A percentile compares a stretch with the other conserved stretches of the same genome.
Conservation (phyloP, 1,140 invertebrate genomes). For the Asobara japonica region DNA sequence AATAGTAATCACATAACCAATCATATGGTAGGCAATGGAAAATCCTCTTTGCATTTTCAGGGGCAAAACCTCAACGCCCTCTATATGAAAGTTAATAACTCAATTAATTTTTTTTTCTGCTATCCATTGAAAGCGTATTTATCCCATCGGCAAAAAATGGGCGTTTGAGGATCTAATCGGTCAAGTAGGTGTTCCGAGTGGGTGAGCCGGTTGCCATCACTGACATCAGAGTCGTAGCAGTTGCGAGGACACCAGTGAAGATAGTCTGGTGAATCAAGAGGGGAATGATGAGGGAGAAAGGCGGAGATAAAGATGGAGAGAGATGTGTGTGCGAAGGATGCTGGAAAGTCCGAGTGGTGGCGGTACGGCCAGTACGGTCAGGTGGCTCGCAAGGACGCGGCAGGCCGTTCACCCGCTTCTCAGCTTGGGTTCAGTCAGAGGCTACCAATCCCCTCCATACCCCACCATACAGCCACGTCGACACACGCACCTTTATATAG, state of each 20-base stretch:
- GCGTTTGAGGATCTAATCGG: conserved; percentile 48
- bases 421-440: conserved; percentile 43
- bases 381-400: conserved; percentile 68
- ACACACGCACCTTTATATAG: neutral
- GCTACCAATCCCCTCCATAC: conserved; percentile 24
- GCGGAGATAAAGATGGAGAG: neutral
- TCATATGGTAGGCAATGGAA: too few species aligned
- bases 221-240: neutral
- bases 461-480: neutral
- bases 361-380: conserved; percentile 64
- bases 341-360: conserved; percentile 60
- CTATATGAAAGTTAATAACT: too few species aligned
- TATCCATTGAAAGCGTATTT: neutral
- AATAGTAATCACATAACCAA: too few species aligned
- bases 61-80: too few species aligned
- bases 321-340: conserved; percentile 46
- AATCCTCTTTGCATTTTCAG: too few species aligned
- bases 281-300: conserved; percentile 4
- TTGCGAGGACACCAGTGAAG: neutral
- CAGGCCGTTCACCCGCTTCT: conserved; percentile 66
- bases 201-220: conserved; percentile 40
- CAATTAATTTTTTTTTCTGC: neutral
- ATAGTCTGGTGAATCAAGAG: conserved; percentile 16
- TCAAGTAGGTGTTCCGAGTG: conserved; percentile 47
- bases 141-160: too few species aligned